These are phyloP conservation scores for Sepiola atlantica DNA, from an alignment of 2,888 invertebrate species.

Conservation along the genomic window DNA sequence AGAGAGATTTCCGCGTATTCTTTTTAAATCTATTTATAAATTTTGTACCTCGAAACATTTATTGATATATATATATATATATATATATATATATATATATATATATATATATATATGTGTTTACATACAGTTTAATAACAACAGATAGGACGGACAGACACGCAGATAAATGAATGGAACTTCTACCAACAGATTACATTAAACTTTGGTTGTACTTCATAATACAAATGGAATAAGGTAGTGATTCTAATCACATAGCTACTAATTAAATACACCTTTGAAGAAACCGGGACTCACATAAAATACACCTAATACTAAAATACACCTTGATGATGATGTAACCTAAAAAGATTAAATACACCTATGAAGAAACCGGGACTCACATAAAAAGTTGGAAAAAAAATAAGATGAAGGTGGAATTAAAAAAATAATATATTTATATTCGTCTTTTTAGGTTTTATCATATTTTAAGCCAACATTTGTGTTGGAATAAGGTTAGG, in stretches of 20 bases:
- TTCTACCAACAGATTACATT: background rate
- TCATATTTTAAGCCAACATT: background rate
- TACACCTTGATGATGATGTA: too few species aligned
- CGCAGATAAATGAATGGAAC: constrained; percentile 33
- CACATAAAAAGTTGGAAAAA: background rate
- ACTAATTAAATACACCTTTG: background rate
- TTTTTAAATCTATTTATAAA: too few species aligned
- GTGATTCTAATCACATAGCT: constrained; percentile 35
- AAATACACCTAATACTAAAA: too few species aligned
- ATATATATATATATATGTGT: background rate
- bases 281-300: background rate
- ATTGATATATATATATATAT: background rate
- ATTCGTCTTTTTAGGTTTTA: background rate
- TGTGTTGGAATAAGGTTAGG: background rate
- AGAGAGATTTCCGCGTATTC: too few species aligned
- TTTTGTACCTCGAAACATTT: too few species aligned
- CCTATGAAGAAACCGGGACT: background rate
- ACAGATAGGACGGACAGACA: constrained; percentile 41
- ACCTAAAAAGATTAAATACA: background rate
- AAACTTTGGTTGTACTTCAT: background rate
- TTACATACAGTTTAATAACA: background rate
- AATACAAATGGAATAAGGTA: constrained; percentile 15
- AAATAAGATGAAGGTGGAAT: background rate
- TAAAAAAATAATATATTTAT: background rate
- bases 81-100: background rate